Conservation (phyloP, 2,113 vertebrate species). For the Hippocampus mohnikei region DNA sequence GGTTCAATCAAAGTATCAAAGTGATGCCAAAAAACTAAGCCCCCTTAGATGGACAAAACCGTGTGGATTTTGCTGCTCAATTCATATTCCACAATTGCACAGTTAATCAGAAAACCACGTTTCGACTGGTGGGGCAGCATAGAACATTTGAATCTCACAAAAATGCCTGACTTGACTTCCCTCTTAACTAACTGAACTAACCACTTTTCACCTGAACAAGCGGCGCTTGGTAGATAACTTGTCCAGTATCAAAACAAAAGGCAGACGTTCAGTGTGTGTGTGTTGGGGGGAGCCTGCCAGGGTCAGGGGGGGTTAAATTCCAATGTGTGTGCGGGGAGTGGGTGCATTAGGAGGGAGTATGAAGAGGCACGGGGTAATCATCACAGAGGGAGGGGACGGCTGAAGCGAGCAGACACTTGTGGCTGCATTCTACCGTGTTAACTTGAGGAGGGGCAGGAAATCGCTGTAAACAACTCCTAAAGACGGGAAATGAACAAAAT, state of each 20-base stretch:
- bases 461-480: constrained; percentile 56
- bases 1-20: too few species aligned
- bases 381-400: constrained; percentile 37
- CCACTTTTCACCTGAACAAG: constrained; percentile 21
- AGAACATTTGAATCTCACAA: too few species aligned
- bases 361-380: constrained; percentile 50
- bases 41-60: too few species aligned
- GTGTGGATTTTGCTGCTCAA: too few species aligned
- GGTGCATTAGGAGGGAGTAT: background rate
- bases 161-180: background rate
- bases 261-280: constrained; percentile 32
- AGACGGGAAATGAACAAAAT: constrained; percentile 66
- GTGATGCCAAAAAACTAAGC: too few species aligned
- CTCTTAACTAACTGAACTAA: background rate
- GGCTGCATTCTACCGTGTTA: constrained; percentile 38
- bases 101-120: too few species aligned
- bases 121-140: too few species aligned
- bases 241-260: constrained; percentile 36
- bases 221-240: constrained; percentile 38
- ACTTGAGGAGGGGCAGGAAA: constrained; percentile 65
- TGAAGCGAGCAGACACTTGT: constrained; percentile 29
- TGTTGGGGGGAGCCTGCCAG: constrained; percentile 8
- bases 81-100: too few species aligned
- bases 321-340: constrained; percentile 42
- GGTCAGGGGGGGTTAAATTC: constrained; percentile 68